Percentiles rank a stretch among this genome's conserved stretches.
phyloP scores from a whole-genome alignment of 2,797 vertebrate genomes.

The Rousettus madagascariensis region DNA sequence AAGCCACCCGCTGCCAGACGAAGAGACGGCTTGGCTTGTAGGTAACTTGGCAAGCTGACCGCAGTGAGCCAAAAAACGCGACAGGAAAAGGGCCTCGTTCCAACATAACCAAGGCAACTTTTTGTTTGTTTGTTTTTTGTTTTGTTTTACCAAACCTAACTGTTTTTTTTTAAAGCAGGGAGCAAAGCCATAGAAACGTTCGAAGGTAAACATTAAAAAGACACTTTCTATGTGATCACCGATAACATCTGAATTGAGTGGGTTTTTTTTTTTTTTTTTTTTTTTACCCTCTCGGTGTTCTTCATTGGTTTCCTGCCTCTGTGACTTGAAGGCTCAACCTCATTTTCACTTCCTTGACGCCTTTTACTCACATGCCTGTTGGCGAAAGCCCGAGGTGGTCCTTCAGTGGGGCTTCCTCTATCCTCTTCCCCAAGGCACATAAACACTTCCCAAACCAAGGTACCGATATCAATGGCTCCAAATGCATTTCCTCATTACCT shows the following conservation, averaged over 20 bases:
- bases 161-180: neutral
- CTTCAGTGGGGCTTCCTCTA: neutral
- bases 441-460: neutral
- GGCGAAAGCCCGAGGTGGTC: neutral
- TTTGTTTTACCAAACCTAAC: neutral
- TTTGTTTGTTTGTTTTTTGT: neutral
- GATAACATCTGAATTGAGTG: neutral
- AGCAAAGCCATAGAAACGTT: neutral
- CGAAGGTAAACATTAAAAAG: neutral
- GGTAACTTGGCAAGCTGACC: neutral
- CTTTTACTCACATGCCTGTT: fast-evolving
- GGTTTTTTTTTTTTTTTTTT: too few relatives aligned
- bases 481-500: neutral
- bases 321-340: neutral
- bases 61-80: neutral
- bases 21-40: neutral
- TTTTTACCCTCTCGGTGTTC: fast-evolving
- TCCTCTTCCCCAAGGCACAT: neutral
- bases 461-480: neutral
- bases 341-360: neutral
- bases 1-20: neutral
- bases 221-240: neutral
- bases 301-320: conserved; percentile 16
- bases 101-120: neutral
- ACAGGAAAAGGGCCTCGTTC: neutral